Percentiles rank a stretch among this genome's conserved stretches.
Conservation (phyloP, 2,888 invertebrate species). For the Xanthorhoe designata region DNA sequence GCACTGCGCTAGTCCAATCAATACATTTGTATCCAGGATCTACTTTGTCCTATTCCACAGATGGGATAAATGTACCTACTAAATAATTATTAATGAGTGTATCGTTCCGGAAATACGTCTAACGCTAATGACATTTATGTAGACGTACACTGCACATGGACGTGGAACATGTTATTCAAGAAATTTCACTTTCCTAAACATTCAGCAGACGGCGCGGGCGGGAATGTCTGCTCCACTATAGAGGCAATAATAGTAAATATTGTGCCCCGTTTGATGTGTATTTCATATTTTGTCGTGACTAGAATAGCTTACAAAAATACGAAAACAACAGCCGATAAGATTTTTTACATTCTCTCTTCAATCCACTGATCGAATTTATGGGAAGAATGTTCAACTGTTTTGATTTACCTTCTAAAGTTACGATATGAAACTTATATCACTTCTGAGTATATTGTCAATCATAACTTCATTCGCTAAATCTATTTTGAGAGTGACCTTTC, state of each 20-base stretch:
- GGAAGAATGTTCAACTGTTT: background rate
- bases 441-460: background rate
- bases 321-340: background rate
- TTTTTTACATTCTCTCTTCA: background rate
- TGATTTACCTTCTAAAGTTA: background rate
- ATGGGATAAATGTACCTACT: background rate
- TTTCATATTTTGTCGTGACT: no score
- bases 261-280: background rate
- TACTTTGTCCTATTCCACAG: background rate
- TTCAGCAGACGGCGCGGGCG: background rate
- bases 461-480: background rate
- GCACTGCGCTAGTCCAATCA: no score
- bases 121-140: background rate
- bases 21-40: background rate
- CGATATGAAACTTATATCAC: background rate
- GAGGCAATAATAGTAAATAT: background rate
- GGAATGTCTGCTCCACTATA: background rate
- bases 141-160: background rate
- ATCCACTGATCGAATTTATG: background rate
- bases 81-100: background rate
- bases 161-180: constrained; percentile 15
- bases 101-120: background rate
- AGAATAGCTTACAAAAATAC: background rate
- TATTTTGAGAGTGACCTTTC: constrained; percentile 14
- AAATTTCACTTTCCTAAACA: constrained; percentile 12